A percentile compares a stretch with the other conserved stretches of the same genome.
These are phyloP conservation scores for Syrmaticus mikado DNA, from an alignment of 2,113 vertebrate species.

Conservation along the genomic window DNA sequence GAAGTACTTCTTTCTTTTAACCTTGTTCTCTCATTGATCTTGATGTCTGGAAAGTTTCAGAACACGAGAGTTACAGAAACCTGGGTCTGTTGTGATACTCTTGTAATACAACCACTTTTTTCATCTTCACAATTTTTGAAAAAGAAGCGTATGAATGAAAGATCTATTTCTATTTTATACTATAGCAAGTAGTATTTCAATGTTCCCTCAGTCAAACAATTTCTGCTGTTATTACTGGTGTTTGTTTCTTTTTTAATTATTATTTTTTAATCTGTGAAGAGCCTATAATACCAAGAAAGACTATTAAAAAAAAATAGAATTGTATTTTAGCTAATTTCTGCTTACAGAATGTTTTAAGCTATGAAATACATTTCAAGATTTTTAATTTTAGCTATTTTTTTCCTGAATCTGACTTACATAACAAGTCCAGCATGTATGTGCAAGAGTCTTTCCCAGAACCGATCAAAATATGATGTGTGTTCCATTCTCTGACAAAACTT, in stretches of 20 bases:
- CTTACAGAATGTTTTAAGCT: not conserved
- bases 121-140: not conserved
- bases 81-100: not conserved
- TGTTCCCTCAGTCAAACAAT: not conserved
- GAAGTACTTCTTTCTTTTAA: conserved; percentile 7
- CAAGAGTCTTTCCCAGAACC: not conserved
- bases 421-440: rapidly evolving
- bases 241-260: not conserved
- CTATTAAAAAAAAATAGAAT: not conserved
- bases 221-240: not conserved
- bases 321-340: not conserved
- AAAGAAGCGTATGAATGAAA: not conserved
- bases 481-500: not conserved
- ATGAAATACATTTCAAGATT: not conserved
- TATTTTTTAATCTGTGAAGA: not conserved
- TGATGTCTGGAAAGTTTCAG: not conserved
- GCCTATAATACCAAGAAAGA: not conserved
- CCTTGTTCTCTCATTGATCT: conserved; percentile 7
- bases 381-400: not conserved
- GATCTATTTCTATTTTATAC: not conserved
- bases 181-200: not conserved
- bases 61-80: not conserved
- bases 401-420: not conserved
- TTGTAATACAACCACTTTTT: not conserved
- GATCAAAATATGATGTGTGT: not conserved